A percentile compares a stretch with the other conserved stretches of the same genome.
Evolutionary conservation across 2,888 invertebrate species (phyloP).

Genomic region (Apamea monoglypha): DNA sequence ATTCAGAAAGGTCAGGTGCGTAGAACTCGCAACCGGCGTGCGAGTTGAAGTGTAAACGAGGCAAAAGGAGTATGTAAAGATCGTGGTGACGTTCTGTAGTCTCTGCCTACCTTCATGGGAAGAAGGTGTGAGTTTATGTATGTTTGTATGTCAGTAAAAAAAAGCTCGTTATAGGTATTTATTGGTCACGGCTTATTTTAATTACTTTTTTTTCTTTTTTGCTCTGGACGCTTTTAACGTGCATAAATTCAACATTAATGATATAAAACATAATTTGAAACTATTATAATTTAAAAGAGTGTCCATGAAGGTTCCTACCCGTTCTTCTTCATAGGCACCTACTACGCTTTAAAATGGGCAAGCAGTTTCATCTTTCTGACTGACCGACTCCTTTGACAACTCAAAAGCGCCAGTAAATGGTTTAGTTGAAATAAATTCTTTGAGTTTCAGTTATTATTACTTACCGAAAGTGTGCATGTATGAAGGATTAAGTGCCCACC

Average conservation of each 20-base stretch:
- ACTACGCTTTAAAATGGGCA: not conserved
- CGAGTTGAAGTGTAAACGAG: too few relatives aligned
- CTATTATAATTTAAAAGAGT: too few relatives aligned
- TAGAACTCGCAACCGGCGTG: not conserved
- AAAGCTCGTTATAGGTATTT: too few relatives aligned
- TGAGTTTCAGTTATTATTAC: conserved; percentile 1
- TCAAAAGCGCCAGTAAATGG: not conserved
- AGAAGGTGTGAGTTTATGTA: too few relatives aligned
- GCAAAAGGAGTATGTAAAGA: too few relatives aligned
- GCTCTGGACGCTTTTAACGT: too few relatives aligned
- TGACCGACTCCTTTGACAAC: not conserved
- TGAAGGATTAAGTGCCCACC: conserved; percentile 95
- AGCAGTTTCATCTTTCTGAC: not conserved
- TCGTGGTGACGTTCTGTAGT: too few relatives aligned
- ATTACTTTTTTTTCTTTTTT: too few relatives aligned
- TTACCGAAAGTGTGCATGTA: conserved; percentile 98
- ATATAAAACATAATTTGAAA: too few relatives aligned
- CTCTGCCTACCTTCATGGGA: too few relatives aligned
- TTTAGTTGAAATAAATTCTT: not conserved
- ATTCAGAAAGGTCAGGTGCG: not conserved
- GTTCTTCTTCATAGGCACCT: not conserved
- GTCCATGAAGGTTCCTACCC: not conserved
- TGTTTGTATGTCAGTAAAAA: too few relatives aligned
- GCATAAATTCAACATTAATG: too few relatives aligned
- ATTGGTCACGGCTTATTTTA: not conserved